phyloP scores from a whole-genome alignment of 92 coral and sea anemone genomes.

The Chrysogorgia sp. region DNA sequence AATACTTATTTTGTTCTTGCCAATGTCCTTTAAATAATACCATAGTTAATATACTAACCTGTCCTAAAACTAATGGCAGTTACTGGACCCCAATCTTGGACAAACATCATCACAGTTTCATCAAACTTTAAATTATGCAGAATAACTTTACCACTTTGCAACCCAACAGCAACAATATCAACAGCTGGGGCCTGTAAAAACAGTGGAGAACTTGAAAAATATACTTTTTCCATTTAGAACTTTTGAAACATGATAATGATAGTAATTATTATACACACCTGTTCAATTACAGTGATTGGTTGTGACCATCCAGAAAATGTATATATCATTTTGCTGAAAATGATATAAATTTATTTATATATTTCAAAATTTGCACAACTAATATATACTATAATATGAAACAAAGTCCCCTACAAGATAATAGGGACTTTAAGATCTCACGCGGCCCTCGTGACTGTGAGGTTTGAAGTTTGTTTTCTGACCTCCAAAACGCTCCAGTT shows the following conservation, averaged over 20 bases:
- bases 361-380: too few species aligned
- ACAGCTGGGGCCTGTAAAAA: conserved; percentile 85
- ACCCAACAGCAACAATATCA: conserved; percentile 90
- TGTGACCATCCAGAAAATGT: conserved; percentile 92
- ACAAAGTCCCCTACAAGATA: too few species aligned
- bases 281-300: conserved; percentile 84
- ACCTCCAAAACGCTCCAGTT: too few species aligned
- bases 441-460: too few species aligned
- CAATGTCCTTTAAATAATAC: too few species aligned
- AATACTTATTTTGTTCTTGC: too few species aligned
- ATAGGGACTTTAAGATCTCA: too few species aligned
- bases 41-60: conserved; percentile 61
- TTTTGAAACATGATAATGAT: not conserved
- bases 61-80: conserved; percentile 86
- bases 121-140: conserved; percentile 90
- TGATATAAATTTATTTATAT: too few species aligned
- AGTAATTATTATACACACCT: conserved; percentile 51
- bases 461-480: too few species aligned
- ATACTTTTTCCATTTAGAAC: not conserved
- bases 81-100: conserved; percentile 98
- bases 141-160: conserved; percentile 87
- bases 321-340: conserved; percentile 75
- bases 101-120: conserved; percentile 87
- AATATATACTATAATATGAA: too few species aligned
- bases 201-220: not conserved